Conservation (phyloP, 2,113 vertebrate species). For the Rhineura floridana region DNA sequence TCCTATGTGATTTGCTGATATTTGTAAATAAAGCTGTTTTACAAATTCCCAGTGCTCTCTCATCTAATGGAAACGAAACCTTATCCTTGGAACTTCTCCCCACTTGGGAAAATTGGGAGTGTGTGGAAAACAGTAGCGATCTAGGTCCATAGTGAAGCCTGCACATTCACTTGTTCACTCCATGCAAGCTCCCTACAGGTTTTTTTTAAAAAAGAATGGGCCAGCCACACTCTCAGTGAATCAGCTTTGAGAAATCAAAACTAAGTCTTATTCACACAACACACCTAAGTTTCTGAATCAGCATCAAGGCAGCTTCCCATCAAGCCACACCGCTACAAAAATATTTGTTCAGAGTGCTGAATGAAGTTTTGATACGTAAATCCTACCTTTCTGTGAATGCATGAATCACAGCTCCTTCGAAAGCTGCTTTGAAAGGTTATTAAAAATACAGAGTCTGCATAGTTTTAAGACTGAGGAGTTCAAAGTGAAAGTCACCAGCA, state of each 20-base stretch:
- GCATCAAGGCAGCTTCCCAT: background rate
- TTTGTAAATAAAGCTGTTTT: background rate
- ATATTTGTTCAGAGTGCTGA: background rate
- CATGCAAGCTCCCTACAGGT: background rate
- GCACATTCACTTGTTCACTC: background rate
- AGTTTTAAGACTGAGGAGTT: background rate
- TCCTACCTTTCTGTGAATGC: background rate
- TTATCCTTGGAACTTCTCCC: too few relatives aligned
- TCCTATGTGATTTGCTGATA: background rate
- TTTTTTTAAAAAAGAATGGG: background rate
- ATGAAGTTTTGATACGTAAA: background rate
- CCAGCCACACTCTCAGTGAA: background rate
- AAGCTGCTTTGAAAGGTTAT: background rate
- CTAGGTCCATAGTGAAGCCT: background rate
- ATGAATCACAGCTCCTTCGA: conserved; percentile 10
- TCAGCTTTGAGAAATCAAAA: background rate
- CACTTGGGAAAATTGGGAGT: background rate
- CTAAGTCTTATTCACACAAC: background rate
- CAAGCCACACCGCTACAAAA: background rate
- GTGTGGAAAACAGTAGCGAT: background rate
- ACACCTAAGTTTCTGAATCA: background rate
- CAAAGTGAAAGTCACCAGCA: background rate
- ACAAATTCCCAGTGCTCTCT: background rate
- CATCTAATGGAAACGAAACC: background rate
- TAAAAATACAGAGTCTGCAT: background rate